Evolutionary conservation across 1,140 invertebrate genomes (phyloP).

Genomic region (Palaemon carinicauda): DNA sequence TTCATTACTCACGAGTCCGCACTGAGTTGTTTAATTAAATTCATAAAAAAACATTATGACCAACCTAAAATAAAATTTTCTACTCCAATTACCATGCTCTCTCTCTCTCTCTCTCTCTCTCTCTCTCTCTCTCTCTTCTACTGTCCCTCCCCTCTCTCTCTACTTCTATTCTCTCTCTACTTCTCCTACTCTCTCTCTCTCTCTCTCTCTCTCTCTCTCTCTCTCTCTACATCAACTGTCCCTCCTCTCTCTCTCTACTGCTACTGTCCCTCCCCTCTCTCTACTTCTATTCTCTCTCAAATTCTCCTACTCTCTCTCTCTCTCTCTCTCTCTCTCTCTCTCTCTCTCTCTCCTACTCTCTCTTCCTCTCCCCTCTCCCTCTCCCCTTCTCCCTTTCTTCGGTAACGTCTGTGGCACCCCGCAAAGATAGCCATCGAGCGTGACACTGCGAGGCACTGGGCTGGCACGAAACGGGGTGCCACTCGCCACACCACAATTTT

Average conservation of each 20-base stretch:
- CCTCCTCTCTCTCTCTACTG: background rate
- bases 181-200: background rate
- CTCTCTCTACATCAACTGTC: too few species aligned
- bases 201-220: background rate
- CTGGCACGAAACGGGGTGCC: slow-evolving; percentile 31
- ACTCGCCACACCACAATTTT: background rate
- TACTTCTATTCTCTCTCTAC: background rate
- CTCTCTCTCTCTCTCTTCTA: background rate
- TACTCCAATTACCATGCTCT: too few species aligned
- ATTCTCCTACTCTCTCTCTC: background rate
- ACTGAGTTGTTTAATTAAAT: too few species aligned
- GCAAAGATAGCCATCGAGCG: slow-evolving; percentile 34
- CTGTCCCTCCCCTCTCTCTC: background rate
- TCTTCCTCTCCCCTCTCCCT: background rate
- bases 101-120: too few species aligned
- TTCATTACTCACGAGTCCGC: too few species aligned
- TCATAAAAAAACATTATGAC: too few species aligned
- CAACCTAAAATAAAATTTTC: too few species aligned
- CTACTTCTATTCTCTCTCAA: background rate
- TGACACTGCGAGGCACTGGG: slow-evolving; percentile 52
- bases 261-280: background rate
- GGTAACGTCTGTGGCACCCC: background rate
- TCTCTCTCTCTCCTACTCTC: background rate
- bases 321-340: background rate
- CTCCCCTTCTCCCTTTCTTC: background rate